Evolutionary conservation across 1,140 invertebrate genomes (phyloP).

Genomic region (Caenorhabditis brenneri): DNA sequence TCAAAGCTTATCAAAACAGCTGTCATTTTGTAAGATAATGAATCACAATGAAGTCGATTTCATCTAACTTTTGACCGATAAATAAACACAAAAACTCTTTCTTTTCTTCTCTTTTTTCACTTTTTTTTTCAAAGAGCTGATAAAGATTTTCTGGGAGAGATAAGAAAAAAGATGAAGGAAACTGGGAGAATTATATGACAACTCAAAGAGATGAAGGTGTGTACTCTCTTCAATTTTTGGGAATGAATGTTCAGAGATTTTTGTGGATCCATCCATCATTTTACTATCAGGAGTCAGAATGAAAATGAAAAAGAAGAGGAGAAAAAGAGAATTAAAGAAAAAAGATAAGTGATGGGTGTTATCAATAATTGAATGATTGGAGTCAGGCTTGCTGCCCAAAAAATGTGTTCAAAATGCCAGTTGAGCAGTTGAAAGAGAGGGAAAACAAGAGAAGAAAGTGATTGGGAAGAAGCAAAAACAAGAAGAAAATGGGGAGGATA

Average conservation of each 20-base stretch:
- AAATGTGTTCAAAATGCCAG: not conserved
- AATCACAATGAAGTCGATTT: conserved; percentile 17
- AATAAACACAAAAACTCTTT: conserved; percentile 20
- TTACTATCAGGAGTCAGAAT: not conserved
- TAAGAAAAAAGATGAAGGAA: not conserved
- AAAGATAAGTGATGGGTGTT: not conserved
- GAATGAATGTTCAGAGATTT: not conserved
- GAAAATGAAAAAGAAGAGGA: not conserved
- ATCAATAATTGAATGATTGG: conserved; percentile 18
- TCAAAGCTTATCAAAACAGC: conserved; percentile 23
- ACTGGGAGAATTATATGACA: not conserved
- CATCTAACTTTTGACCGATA: conserved; percentile 27
- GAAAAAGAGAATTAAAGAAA: not conserved
- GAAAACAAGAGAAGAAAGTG: conserved; percentile 9
- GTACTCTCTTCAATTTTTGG: not conserved
- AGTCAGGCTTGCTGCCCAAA: not conserved
- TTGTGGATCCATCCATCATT: not conserved
- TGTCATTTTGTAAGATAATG: conserved; percentile 18
- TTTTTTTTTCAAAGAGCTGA: not conserved
- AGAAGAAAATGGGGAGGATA: not conserved
- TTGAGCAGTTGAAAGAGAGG: not conserved
- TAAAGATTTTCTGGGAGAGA: not conserved
- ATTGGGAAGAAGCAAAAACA: not conserved
- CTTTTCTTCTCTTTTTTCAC: too few relatives aligned
- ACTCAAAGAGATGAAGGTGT: too few relatives aligned